Conservation (phyloP, 2,888 invertebrate species). For the Exephanes ischioxanthus region DNA sequence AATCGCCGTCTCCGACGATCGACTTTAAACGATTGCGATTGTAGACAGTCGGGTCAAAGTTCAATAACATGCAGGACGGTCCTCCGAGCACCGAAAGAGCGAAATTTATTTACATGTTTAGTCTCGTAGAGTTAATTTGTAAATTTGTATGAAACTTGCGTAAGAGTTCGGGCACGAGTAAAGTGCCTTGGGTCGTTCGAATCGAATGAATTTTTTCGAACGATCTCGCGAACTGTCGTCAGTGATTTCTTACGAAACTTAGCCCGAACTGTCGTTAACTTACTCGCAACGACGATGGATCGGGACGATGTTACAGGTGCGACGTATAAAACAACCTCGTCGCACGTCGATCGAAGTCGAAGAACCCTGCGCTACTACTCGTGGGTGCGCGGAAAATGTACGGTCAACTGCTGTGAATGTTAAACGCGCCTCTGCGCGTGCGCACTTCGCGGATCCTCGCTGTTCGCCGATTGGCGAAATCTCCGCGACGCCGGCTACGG, state of each 20-base stretch:
- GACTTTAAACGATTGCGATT: neutral
- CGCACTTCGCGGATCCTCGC: neutral
- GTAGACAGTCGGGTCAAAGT: neutral
- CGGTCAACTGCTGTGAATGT: neutral
- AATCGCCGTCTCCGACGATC: neutral
- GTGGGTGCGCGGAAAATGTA: neutral
- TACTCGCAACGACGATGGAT: neutral
- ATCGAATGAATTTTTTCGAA: neutral
- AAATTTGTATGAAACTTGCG: neutral
- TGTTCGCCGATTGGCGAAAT: neutral
- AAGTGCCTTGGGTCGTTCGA: neutral
- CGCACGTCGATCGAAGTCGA: neutral
- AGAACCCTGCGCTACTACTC: neutral
- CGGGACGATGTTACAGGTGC: neutral
- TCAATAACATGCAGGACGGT: neutral
- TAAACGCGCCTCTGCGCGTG: neutral
- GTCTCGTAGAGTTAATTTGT: neutral
- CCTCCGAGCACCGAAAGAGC: neutral
- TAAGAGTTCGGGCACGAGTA: neutral
- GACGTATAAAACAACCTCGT: neutral
- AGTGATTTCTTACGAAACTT: neutral
- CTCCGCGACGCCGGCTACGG: neutral
- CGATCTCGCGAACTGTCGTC: neutral
- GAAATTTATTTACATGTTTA: neutral
- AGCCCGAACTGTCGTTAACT: neutral